A percentile compares a stretch with the other conserved stretches of the same genome.
Conservation (phyloP, 2,888 invertebrate genomes). For the Zaprionus bogoriensis region DNA sequence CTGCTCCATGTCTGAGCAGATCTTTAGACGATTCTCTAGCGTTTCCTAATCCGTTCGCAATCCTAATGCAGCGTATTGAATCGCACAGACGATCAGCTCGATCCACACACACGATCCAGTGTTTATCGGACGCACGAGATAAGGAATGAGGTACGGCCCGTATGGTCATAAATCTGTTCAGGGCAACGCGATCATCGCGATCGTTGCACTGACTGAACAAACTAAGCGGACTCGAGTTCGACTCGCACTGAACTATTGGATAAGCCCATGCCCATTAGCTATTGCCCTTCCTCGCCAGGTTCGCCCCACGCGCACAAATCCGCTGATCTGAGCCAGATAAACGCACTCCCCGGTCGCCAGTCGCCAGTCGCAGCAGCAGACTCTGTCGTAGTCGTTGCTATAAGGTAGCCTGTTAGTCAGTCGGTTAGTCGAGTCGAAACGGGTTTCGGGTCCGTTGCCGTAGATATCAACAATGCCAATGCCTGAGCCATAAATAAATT, state of each 20-base stretch:
- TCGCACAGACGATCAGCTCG: background rate
- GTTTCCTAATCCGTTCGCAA: conserved; percentile 20
- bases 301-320: conserved; percentile 63
- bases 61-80: conserved; percentile 19
- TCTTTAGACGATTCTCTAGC: background rate
- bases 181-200: conserved; percentile 30
- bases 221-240: background rate
- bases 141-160: conserved; percentile 64
- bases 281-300: background rate
- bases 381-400: conserved; percentile 1
- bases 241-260: conserved; percentile 15
- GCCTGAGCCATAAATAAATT: conserved; percentile 74
- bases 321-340: conserved; percentile 65
- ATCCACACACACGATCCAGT: conserved; percentile 24
- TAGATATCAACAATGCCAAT: conserved; percentile 74
- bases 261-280: background rate
- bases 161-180: conserved; percentile 66
- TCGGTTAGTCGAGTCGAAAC: conserved; percentile 36
- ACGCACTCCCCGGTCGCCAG: conserved; percentile 31
- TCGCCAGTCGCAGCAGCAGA: conserved; percentile 16
- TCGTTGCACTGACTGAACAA: conserved; percentile 26
- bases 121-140: conserved; percentile 41
- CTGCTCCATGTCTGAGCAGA: background rate
- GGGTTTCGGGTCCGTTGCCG: conserved; percentile 45
- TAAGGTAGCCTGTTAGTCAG: conserved; percentile 42